Conservation (phyloP, 1,140 invertebrate genomes). For the Diorhabda carinulata region DNA sequence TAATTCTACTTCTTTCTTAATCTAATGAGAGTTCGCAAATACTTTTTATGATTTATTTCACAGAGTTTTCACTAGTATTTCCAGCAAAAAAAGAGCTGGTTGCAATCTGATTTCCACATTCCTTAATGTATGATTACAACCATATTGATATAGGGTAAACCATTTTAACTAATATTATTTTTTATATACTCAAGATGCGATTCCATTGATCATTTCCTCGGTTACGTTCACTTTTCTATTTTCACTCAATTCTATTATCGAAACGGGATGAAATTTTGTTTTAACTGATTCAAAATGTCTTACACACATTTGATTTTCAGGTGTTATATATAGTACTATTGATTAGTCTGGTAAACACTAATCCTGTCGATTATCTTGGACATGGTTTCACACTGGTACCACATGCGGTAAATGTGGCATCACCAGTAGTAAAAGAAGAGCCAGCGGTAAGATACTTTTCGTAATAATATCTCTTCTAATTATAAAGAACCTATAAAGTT, state of each 20-base stretch:
- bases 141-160: too few species aligned
- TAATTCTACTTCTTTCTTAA: neutral
- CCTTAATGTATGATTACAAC: neutral
- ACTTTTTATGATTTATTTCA: neutral
- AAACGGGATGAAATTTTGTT: too few species aligned
- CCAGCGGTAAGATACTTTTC: constrained; percentile 5
- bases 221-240: too few species aligned
- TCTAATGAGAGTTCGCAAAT: neutral
- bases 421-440: constrained; percentile 1
- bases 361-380: constrained; percentile 11
- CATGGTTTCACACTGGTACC: constrained; percentile 5
- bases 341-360: neutral
- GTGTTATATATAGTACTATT: constrained; percentile 9
- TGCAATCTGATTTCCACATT: neutral
- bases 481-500: neutral
- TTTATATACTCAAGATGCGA: too few species aligned
- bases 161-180: too few species aligned
- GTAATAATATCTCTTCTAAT: too few species aligned
- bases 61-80: neutral
- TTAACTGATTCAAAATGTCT: too few species aligned
- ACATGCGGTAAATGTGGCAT: neutral
- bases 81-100: neutral
- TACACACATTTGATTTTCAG: neutral
- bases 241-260: too few species aligned
- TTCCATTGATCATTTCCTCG: too few species aligned